These are phyloP conservation scores for Ophiodon elongatus DNA, from an alignment of 2,113 vertebrate genomes.

Conservation along the genomic window DNA sequence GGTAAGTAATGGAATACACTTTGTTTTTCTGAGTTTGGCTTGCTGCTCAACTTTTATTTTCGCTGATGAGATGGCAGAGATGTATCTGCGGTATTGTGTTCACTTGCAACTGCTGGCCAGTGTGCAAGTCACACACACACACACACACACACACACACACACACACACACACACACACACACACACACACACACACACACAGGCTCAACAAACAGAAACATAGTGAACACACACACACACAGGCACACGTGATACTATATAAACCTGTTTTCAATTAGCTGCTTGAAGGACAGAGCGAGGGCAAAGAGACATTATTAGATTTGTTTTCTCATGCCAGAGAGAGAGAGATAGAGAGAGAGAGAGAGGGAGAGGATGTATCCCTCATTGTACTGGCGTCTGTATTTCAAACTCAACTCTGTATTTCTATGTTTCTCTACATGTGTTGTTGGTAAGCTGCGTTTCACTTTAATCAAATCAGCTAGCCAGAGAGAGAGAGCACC, in stretches of 20 bases:
- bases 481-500: conserved; percentile 7
- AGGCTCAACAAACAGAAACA: conserved; percentile 1
- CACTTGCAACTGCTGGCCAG: background rate
- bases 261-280: conserved; percentile 65
- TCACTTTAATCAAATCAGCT: conserved; percentile 72
- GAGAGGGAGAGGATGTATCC: conserved; percentile 24
- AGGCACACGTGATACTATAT: background rate
- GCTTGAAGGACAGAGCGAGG: conserved; percentile 61
- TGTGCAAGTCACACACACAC: background rate
- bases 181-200: background rate
- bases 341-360: background rate
- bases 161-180: too few species aligned
- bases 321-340: conserved; percentile 29
- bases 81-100: too few species aligned
- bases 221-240: conserved; percentile 1
- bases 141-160: too few species aligned
- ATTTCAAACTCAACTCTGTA: conserved; percentile 47
- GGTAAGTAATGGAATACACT: background rate
- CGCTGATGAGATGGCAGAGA: background rate
- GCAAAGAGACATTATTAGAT: conserved; percentile 38
- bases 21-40: background rate
- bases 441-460: conserved; percentile 55
- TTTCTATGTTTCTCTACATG: conserved; percentile 46
- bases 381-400: conserved; percentile 45
- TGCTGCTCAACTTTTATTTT: background rate